Evolutionary conservation across 2,888 invertebrate genomes (phyloP), one percentile per base, ranked within the genome.

Genomic region (Xestia xanthographa): DNA sequence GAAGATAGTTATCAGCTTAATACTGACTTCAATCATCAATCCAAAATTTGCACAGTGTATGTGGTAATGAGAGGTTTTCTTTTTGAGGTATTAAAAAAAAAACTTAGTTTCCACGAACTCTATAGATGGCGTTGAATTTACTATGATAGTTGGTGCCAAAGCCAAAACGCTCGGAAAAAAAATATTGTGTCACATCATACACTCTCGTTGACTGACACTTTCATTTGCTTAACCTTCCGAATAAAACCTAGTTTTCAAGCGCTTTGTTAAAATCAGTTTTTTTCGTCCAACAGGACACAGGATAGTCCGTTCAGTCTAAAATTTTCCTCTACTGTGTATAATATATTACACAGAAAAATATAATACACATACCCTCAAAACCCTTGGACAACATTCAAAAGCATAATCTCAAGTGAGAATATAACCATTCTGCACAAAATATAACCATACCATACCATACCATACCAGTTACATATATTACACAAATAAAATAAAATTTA

Each of bases 301-400:
- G 9, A 48, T 29, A 62, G 22, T 66, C 14, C 34, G 1, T 65
- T 56, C 0, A 69, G 5, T 29, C 48, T 17, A n/a, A 66, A 41
- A 70, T 82, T 85, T 86, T 79, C 81, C 83, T 83, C 87, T 80
- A 86, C 75, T 72, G 60, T 77, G 78, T 78, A 82, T 60, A 69
- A 53, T 77, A 53, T 77, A 68, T 58, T 11, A 66, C 72, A 80
- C 68, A 48, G 41, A 83, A 29, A 53, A 75, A 41, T 66, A 75
- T 63, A 71, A 53, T 60, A 66, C 71, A 85, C 50, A 62, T 58
- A 74, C 58, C 66, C 65, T 63, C 62, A 74, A 70, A n/a, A 66
- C 65, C 74, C 17, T 68, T 56, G 29, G 68, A 68, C 62, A 68
- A 83, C 71, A 75, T 75, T 63, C 72, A 74, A 67, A 86, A 86